A percentile compares a stretch with the other conserved stretches of the same genome.
These are phyloP conservation scores for Connochaetes taurinus DNA, from an alignment of 2,113 vertebrate genomes.

Conservation along the genomic window DNA sequence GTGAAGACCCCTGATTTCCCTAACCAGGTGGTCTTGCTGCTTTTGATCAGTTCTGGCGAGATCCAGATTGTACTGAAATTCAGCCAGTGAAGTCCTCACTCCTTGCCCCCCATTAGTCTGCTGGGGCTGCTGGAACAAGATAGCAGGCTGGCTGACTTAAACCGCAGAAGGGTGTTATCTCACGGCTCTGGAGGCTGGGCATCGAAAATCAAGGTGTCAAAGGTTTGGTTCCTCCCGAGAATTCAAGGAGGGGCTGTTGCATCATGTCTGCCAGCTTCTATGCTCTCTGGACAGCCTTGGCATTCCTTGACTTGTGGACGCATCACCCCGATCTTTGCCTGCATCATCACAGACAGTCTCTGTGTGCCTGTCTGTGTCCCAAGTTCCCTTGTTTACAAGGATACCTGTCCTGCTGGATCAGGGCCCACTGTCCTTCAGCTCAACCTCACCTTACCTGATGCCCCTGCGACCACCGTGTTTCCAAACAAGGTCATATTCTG, in stretches of 20 bases:
- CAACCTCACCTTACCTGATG: not conserved
- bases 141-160: not conserved
- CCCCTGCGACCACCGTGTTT: not conserved
- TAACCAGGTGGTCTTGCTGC: rapidly evolving
- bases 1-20: rapidly evolving
- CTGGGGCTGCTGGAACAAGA: not conserved
- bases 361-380: not conserved
- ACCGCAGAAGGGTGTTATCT: rapidly evolving
- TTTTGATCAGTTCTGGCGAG: not conserved
- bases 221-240: too few species aligned
- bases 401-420: rapidly evolving
- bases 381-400: not conserved
- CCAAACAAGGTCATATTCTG: not conserved
- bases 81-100: rapidly evolving
- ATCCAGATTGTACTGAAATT: not conserved
- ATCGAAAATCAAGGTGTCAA: too few species aligned
- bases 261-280: not conserved
- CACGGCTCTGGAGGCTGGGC: rapidly evolving
- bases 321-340: not conserved
- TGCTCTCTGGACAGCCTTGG: rapidly evolving
- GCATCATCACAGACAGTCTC: rapidly evolving
- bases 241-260: not conserved
- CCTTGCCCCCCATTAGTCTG: rapidly evolving
- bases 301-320: rapidly evolving
- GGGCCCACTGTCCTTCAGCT: rapidly evolving